These are phyloP conservation scores for Dicyrtoma fusca DNA, from an alignment of 2,888 invertebrate species.

Conservation along the genomic window DNA sequence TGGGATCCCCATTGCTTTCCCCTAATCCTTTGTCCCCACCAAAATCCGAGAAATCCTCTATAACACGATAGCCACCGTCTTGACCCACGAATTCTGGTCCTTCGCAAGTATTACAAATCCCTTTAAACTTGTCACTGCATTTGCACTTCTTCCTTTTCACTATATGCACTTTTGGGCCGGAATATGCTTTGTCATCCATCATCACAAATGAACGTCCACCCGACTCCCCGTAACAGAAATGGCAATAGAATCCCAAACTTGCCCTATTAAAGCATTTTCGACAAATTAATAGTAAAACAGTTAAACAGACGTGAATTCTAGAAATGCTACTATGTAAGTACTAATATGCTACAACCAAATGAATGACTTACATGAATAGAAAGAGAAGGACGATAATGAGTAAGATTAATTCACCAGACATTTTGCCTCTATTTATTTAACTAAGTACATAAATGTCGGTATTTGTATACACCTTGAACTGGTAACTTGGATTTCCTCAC, in stretches of 20 bases:
- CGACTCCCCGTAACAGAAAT: constrained; percentile 32
- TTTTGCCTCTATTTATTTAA: neutral
- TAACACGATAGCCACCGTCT: constrained; percentile 19
- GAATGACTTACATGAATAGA: neutral
- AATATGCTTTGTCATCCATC: neutral
- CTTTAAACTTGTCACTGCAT: constrained; percentile 29
- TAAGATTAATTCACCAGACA: constrained; percentile 2
- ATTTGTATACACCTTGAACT: no score
- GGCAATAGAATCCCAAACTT: constrained; percentile 18
- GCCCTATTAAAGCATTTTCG: constrained; percentile 9
- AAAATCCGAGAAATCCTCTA: constrained; percentile 25
- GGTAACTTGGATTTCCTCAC: no score
- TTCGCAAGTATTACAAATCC: constrained; percentile 26
- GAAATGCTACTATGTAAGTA: no score
- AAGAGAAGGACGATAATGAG: neutral
- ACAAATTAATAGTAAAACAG: no score
- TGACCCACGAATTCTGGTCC: constrained; percentile 28
- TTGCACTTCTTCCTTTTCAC: constrained; percentile 20
- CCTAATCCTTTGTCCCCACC: constrained; percentile 33
- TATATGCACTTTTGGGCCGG: constrained; percentile 11
- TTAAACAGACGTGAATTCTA: no score
- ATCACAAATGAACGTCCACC: constrained; percentile 20
- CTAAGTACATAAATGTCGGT: no score
- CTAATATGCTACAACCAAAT: no score
- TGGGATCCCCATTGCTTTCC: constrained; percentile 20